A percentile compares a stretch with the other conserved stretches of the same genome.
These are phyloP conservation scores for Gnathonemus echidnorhynchus DNA, from an alignment of 2,113 vertebrate genomes.

Conservation along the genomic window DNA sequence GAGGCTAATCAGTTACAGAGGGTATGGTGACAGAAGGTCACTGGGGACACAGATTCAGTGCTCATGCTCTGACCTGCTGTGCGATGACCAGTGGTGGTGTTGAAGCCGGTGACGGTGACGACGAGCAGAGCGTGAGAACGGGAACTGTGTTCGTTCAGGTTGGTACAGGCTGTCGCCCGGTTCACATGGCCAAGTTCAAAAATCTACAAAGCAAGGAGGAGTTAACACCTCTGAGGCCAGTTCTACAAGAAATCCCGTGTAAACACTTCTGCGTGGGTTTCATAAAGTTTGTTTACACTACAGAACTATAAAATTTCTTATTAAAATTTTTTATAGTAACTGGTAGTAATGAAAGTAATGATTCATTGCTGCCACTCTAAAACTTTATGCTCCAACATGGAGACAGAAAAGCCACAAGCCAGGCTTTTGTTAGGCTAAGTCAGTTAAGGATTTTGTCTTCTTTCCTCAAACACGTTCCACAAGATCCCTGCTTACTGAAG, in stretches of 20 bases:
- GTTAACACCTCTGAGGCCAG: neutral
- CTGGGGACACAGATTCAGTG: neutral
- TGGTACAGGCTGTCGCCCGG: constrained; percentile 82
- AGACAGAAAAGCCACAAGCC: neutral
- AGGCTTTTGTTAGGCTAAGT: neutral
- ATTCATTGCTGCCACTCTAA: neutral
- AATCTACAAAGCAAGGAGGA: constrained; percentile 59
- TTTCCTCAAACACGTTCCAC: neutral
- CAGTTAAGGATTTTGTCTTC: neutral
- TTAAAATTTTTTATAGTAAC: neutral
- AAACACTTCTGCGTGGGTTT: neutral
- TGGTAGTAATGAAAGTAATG: neutral
- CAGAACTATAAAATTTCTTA: neutral
- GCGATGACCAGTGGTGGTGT: constrained; percentile 74
- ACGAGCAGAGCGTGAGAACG: constrained; percentile 91
- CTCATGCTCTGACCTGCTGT: constrained; percentile 66
- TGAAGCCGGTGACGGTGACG: constrained; percentile 70
- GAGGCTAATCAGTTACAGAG: neutral
- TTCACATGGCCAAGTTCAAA: constrained; percentile 82
- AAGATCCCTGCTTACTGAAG: neutral
- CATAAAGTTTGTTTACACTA: neutral
- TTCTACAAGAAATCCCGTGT: neutral
- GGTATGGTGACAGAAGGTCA: neutral
- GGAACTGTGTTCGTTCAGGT: constrained; percentile 90
- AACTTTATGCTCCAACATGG: neutral